Evolutionary conservation across 2,888 invertebrate species (phyloP).

Genomic region (Pseudococcus viburni): DNA sequence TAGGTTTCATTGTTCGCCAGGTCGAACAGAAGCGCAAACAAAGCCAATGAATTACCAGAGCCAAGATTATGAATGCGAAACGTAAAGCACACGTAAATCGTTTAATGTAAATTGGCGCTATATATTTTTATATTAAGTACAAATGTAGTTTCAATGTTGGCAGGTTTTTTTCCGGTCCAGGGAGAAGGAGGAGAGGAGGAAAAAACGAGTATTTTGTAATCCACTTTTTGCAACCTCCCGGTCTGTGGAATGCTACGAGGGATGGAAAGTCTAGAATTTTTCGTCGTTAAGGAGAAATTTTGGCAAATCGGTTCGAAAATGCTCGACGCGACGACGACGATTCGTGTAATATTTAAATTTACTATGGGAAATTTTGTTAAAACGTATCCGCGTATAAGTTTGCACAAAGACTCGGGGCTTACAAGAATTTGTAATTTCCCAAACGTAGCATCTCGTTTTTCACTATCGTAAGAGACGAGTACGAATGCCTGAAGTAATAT

Average conservation of each 20-base stretch:
- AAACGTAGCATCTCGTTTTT: constrained; percentile 25
- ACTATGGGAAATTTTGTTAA: not conserved
- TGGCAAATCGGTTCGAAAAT: not conserved
- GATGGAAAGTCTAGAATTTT: too few species aligned
- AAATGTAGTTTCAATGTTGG: not conserved
- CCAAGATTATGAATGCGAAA: not conserved
- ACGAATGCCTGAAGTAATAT: not conserved
- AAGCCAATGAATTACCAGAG: constrained; percentile 5
- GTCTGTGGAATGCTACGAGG: too few species aligned
- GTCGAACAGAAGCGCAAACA: not conserved
- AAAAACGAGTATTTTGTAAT: too few species aligned
- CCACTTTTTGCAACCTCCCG: too few species aligned
- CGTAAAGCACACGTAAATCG: not conserved
- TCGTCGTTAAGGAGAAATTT: not conserved
- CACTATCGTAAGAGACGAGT: not conserved
- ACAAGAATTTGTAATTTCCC: constrained; percentile 13
- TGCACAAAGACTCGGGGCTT: constrained; percentile 12
- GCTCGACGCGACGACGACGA: not conserved
- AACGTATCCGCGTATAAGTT: not conserved
- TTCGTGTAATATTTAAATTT: not conserved
- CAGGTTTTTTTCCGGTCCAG: too few species aligned
- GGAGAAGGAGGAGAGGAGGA: too few species aligned
- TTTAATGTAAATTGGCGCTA: constrained; percentile 36
- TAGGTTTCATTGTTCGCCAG: not conserved
- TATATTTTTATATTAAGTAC: constrained; percentile 34